Percentiles rank a stretch among this genome's conserved stretches.
phyloP scores from a whole-genome alignment of 2,113 vertebrate genomes.

The Thryonomys swinderianus region DNA sequence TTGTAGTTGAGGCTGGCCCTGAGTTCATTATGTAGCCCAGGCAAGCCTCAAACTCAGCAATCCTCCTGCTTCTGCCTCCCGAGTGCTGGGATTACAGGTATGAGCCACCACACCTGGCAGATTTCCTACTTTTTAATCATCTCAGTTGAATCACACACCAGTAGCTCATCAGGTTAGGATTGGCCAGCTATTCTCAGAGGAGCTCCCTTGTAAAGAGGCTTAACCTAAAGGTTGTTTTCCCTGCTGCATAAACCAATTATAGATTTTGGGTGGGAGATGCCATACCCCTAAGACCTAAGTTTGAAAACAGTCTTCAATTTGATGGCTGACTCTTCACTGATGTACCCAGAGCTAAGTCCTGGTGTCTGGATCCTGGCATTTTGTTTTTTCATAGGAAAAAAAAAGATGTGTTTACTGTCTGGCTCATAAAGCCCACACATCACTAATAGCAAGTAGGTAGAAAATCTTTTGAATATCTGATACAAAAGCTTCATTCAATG shows the following conservation, averaged over 20 bases:
- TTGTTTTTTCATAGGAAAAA: conserved; percentile 7
- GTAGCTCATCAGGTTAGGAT: conserved; percentile 10
- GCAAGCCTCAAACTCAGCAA: too few relatives aligned
- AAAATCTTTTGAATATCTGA: conserved; percentile 36
- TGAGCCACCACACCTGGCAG: too few relatives aligned
- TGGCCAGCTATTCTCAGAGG: background rate
- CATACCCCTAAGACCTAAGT: background rate
- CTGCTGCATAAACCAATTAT: background rate
- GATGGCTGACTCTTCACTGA: background rate
- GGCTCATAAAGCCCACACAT: conserved; percentile 5
- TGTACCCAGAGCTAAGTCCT: background rate
- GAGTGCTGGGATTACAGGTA: too few relatives aligned
- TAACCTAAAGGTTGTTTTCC: background rate
- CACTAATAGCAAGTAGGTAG: background rate
- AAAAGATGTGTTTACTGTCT: background rate
- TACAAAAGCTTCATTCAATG: conserved; percentile 10
- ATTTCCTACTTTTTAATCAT: conserved; percentile 1
- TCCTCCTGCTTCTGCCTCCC: too few relatives aligned
- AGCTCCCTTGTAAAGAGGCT: conserved; percentile 22
- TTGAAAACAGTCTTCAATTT: background rate
- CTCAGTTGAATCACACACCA: background rate
- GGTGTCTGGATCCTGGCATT: background rate
- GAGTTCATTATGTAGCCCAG: too few relatives aligned
- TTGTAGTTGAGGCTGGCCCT: too few relatives aligned
- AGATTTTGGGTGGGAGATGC: background rate